Evolutionary conservation across 1,140 invertebrate species (phyloP).

Genomic region (Himalopsyche phryganea): DNA sequence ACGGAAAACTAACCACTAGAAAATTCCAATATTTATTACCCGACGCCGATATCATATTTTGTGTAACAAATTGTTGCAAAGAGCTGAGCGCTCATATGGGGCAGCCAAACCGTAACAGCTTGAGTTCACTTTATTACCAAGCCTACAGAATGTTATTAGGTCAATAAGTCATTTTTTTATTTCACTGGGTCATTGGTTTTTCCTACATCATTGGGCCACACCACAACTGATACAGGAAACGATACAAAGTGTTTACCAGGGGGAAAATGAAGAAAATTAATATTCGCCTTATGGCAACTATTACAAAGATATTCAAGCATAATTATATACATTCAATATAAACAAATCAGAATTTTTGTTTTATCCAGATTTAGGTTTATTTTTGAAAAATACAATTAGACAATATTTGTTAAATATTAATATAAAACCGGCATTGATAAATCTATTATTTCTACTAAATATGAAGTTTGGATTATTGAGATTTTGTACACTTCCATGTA

Average conservation of each 20-base stretch:
- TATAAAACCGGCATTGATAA: too few relatives aligned
- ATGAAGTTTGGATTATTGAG: too few relatives aligned
- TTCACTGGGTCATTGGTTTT: conserved; percentile 19
- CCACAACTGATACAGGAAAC: not conserved
- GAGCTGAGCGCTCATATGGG: not conserved
- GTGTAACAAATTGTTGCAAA: conserved; percentile 23
- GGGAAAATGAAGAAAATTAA: too few relatives aligned
- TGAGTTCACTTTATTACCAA: conserved; percentile 9
- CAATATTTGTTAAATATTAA: too few relatives aligned
- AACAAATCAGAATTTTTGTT: too few relatives aligned
- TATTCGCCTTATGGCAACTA: too few relatives aligned
- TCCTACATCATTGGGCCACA: conserved; percentile 3
- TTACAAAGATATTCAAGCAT: too few relatives aligned
- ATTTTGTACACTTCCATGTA: too few relatives aligned
- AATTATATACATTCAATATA: too few relatives aligned
- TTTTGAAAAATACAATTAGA: too few relatives aligned
- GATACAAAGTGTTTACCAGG: not conserved
- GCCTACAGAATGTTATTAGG: conserved; percentile 22
- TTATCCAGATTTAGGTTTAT: too few relatives aligned
- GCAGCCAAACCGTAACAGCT: not conserved
- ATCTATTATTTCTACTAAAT: too few relatives aligned
- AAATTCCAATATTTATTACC: conserved; percentile 23
- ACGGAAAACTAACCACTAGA: conserved; percentile 10
- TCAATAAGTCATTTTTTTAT: conserved; percentile 30
- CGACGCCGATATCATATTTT: conserved; percentile 27